Conservation (phyloP, 2,113 vertebrate species). For the Empidonax alnorum region DNA sequence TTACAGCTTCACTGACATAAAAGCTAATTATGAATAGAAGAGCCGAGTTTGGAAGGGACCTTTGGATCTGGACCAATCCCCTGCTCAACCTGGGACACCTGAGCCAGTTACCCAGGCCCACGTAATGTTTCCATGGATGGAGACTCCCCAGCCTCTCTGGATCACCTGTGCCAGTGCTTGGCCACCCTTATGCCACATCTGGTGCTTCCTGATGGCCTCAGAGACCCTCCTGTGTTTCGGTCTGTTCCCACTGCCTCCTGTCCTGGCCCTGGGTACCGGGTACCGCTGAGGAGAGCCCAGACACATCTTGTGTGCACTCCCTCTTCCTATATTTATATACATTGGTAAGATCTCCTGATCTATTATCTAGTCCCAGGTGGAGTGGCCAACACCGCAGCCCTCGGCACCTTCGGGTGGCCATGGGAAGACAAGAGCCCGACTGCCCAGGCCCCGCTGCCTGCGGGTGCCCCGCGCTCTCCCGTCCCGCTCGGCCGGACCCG, state of each 20-base stretch:
- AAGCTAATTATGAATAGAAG: fast-evolving
- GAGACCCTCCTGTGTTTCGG: too few species aligned
- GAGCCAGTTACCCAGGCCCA: not conserved
- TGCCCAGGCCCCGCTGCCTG: not conserved
- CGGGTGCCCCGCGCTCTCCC: not conserved
- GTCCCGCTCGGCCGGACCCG: not conserved
- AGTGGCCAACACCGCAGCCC: not conserved
- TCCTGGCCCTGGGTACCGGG: not conserved
- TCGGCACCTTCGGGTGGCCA: not conserved
- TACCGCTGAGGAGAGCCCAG: fast-evolving
- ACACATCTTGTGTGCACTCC: not conserved
- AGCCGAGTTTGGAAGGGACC: not conserved
- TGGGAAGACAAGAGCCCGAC: fast-evolving
- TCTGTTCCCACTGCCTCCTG: fast-evolving
- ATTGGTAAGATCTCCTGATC: fast-evolving
- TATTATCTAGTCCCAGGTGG: fast-evolving
- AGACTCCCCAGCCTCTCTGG: not conserved
- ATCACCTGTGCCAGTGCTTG: fast-evolving
- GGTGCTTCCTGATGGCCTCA: too few species aligned
- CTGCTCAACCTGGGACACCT: not conserved
- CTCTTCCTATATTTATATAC: fast-evolving
- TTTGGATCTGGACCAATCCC: not conserved
- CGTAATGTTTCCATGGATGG: fast-evolving
- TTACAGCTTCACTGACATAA: fast-evolving
- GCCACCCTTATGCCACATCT: fast-evolving